Evolutionary conservation across 2,113 vertebrate genomes (phyloP).

Genomic region (Tamias sibiricus): DNA sequence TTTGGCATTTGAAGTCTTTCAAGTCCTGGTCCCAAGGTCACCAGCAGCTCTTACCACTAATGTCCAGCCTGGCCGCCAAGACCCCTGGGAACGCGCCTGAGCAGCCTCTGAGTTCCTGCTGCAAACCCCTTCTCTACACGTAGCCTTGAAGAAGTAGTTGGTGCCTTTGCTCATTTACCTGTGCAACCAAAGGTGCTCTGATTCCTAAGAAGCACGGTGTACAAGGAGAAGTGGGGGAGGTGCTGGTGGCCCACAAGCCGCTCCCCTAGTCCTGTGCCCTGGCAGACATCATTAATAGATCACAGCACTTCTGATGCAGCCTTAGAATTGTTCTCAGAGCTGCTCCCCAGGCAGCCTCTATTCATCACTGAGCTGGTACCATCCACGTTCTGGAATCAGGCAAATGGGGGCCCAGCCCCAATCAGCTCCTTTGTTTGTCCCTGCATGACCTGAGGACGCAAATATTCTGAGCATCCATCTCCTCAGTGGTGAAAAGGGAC

Average conservation of each 20-base stretch:
- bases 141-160: neutral
- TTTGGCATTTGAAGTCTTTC: neutral
- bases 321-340: neutral
- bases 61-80: neutral
- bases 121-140: neutral
- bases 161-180: neutral
- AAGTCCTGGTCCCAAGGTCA: neutral
- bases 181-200: neutral
- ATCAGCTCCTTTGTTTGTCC: accelerated
- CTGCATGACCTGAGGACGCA: neutral
- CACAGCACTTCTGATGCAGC: neutral
- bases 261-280: accelerated
- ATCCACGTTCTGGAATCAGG: neutral
- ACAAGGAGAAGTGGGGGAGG: neutral
- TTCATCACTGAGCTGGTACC: neutral
- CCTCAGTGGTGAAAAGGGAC: neutral
- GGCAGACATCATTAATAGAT: neutral
- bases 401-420: neutral
- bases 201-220: neutral
- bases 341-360: neutral
- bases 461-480: neutral
- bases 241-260: neutral
- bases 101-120: neutral
- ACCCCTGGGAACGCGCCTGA: accelerated
- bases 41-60: neutral